Percentiles rank a stretch among this genome's conserved stretches.
phyloP scores from a whole-genome alignment of 2,113 vertebrate species.

The Dasyprocta punctata region DNA sequence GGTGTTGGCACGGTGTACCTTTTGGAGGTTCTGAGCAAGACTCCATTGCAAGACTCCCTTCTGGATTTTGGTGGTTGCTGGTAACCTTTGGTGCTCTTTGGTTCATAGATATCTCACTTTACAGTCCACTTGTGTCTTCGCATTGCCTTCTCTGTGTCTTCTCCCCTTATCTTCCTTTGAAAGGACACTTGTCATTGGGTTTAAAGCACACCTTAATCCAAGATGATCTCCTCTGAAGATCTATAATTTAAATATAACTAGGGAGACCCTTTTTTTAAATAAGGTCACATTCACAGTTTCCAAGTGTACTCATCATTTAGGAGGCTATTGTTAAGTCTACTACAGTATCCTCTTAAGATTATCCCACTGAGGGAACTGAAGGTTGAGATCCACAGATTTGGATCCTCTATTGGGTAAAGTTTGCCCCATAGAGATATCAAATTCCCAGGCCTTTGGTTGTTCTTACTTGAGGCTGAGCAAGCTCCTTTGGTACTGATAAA shows the following conservation, averaged over 20 bases:
- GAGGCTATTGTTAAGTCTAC: too few species aligned
- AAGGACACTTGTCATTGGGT: slow-evolving; percentile 15
- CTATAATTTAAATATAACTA: slow-evolving; percentile 12
- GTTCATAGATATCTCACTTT: background rate
- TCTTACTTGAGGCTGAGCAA: background rate
- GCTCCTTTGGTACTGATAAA: background rate
- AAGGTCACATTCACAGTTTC: slow-evolving; percentile 37
- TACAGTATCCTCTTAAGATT: background rate
- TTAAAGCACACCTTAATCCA: slow-evolving; percentile 9
- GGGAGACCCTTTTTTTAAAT: slow-evolving; percentile 10
- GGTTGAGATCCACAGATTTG: background rate
- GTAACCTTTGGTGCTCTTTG: background rate
- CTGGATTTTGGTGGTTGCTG: background rate
- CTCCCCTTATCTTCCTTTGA: background rate
- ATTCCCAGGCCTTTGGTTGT: background rate
- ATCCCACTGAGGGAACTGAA: background rate
- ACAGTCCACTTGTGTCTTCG: background rate
- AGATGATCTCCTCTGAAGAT: background rate
- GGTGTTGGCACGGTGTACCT: background rate
- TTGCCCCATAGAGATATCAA: background rate
- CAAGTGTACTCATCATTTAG: background rate
- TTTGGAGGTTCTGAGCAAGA: background rate
- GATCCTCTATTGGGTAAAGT: background rate
- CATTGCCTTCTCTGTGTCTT: background rate
- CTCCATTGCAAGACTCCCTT: background rate